A percentile compares a stretch with the other conserved stretches of the same genome.
phyloP scores from a whole-genome alignment of 2,888 invertebrate species.

The Imbricaverruca yamaguchii region DNA sequence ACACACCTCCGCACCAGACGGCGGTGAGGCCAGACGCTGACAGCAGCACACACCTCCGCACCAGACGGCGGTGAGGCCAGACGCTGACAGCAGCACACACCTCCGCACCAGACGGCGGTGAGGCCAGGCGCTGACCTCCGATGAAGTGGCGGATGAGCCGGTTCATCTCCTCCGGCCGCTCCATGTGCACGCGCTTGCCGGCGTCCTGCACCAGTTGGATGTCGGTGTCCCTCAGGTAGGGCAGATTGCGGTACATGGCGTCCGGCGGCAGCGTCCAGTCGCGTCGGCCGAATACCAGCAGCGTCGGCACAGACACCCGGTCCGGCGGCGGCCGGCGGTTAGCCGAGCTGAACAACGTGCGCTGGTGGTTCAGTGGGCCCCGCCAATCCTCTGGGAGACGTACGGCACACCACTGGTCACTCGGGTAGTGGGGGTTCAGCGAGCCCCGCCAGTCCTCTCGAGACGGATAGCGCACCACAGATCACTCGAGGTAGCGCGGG shows the following conservation, averaged over 20 bases:
- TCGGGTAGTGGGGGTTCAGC: too few relatives aligned
- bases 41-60: too few relatives aligned
- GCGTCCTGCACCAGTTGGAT: background rate
- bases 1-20: too few relatives aligned
- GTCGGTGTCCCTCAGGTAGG: background rate
- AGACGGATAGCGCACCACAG: too few relatives aligned
- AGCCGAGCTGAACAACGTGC: background rate
- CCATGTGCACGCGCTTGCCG: background rate
- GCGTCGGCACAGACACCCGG: background rate
- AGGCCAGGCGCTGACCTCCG: background rate
- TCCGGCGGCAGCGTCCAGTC: background rate
- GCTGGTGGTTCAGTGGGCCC: conserved; percentile 3
- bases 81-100: background rate
- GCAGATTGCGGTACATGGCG: conserved; percentile 6
- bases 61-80: background rate
- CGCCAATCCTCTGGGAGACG: background rate
- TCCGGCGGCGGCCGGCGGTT: background rate
- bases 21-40: too few relatives aligned
- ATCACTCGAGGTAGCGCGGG: background rate
- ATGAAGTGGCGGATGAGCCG: background rate
- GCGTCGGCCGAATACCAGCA: background rate
- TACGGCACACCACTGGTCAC: background rate
- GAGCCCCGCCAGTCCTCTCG: too few relatives aligned
- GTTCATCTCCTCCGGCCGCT: background rate
- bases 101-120: background rate